Percentiles rank a stretch among this genome's conserved stretches.
Evolutionary conservation across 2,888 invertebrate species (phyloP).

Genomic region (Andrena dorsata): DNA sequence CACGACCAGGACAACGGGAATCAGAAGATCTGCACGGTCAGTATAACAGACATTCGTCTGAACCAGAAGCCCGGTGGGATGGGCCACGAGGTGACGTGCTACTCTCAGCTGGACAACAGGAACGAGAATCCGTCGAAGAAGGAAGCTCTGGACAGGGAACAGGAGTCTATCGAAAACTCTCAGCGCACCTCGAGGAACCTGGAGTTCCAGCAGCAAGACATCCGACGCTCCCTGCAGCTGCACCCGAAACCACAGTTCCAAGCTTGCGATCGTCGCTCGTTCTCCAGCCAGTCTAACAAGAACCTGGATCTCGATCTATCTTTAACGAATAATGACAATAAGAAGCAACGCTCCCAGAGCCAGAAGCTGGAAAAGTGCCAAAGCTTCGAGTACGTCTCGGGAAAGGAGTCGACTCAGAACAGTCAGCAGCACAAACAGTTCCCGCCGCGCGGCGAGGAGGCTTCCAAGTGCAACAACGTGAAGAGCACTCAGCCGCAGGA

Average conservation of each 20-base stretch:
- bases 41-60: constrained; percentile 40
- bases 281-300: constrained; percentile 59
- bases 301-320: constrained; percentile 43
- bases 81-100: constrained; percentile 69
- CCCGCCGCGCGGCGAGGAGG: constrained; percentile 70
- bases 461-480: constrained; percentile 68
- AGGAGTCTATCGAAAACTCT: constrained; percentile 67
- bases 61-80: constrained; percentile 57
- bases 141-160: constrained; percentile 56
- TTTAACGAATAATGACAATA: constrained; percentile 49
- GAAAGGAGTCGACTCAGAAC: constrained; percentile 69
- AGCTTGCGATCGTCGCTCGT: constrained; percentile 65
- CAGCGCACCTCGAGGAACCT: constrained; percentile 53
- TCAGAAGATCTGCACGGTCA: constrained; percentile 61
- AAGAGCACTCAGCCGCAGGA: constrained; percentile 70
- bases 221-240: constrained; percentile 57
- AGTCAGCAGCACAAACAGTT: constrained; percentile 74
- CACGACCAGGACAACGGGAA: constrained; percentile 73
- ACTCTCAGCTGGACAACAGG: constrained; percentile 70
- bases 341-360: constrained; percentile 57
- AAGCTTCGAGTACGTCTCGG: constrained; percentile 72
- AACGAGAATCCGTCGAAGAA: constrained; percentile 67
- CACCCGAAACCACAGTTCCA: constrained; percentile 65
- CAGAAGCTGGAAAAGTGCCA: constrained; percentile 71
- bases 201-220: constrained; percentile 59